Evolutionary conservation across 1,140 invertebrate species (phyloP), one percentile per base, ranked within the genome.

Genomic region (Neocloeon triangulifer): DNA sequence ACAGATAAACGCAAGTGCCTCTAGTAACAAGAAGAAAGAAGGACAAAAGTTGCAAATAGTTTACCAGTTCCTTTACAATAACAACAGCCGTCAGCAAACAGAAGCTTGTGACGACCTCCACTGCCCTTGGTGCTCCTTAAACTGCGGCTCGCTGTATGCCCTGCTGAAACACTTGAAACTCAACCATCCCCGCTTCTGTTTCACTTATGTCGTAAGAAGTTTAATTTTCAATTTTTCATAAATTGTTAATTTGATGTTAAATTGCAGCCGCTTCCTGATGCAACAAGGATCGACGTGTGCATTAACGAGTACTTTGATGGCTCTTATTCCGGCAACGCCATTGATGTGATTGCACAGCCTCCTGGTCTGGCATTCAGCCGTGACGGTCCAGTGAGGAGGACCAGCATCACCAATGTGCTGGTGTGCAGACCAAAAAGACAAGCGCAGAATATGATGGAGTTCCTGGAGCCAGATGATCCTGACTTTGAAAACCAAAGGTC

Each of bases 31-130:
- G 3, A 12, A 6, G 3, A 12, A 2, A 13, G 14, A 29, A 13
- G 14, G 19, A 29, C 27, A 14, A 5, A n/a, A 47, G 44, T 8
- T 51, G 48, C 73, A 80, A 55, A 80, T 94, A 34, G 78, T 88
- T 36, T 96, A 94, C 58, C 85, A 92, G 54, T 94, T 96, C 58
- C 65, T 89, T 36, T 92, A 91, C 47, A 89, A 89, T 51, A 91
- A 89, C 50, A 89, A 88, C 49, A 84, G 78, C 20, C 61, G 85
- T 18, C 88, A 94, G 50, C 85, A 91, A 54, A 96, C 86, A 1
- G 86, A 92, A 55, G 80, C 85, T 14, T 72, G 80, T 22, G 77
- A 85, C 43, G 85, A 92, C 55, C 59, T 91, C 9, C 71, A 78
- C 41, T 96, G 89, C 52, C 86, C 88, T 2, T 95, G 88, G 88